phyloP scores from a whole-genome alignment of 1,140 invertebrate species.

The Drosophila eugracilis region DNA sequence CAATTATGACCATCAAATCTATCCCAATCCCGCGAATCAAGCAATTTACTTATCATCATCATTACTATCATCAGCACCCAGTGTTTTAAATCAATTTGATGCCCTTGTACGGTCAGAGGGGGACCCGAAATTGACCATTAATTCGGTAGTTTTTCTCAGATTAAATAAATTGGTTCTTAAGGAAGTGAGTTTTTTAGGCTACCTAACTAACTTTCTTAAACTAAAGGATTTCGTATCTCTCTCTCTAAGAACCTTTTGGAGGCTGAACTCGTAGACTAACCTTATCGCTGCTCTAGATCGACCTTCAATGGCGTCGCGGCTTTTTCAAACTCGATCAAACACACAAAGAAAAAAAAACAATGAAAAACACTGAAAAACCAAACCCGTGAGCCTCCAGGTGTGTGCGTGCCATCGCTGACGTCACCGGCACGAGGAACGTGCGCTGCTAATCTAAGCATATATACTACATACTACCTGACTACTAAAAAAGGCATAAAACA shows the following conservation, averaged over 20 bases:
- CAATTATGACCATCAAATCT: conserved; percentile 54
- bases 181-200: not conserved
- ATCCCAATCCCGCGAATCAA: conserved; percentile 51
- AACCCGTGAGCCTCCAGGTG: conserved; percentile 8
- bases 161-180: not conserved
- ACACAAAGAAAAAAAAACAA: conserved; percentile 3
- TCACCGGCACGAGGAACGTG: conserved; percentile 41
- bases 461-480: conserved; percentile 3
- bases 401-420: conserved; percentile 42
- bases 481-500: not conserved
- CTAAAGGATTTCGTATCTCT: no score
- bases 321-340: conserved; percentile 31
- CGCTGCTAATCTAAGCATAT: conserved; percentile 46
- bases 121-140: not conserved
- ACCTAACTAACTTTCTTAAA: not conserved
- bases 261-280: conserved; percentile 3
- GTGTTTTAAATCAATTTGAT: conserved; percentile 51
- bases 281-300: conserved; percentile 32
- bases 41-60: conserved; percentile 46
- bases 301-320: conserved; percentile 28
- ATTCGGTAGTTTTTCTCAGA: not conserved
- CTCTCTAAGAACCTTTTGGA: conserved; percentile 1
- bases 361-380: not conserved
- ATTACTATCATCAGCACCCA: conserved; percentile 24
- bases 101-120: conserved; percentile 16